Conservation (phyloP, 37 sponge, comb jelly and placozoan genomes). For the Oopsacas minuta region DNA sequence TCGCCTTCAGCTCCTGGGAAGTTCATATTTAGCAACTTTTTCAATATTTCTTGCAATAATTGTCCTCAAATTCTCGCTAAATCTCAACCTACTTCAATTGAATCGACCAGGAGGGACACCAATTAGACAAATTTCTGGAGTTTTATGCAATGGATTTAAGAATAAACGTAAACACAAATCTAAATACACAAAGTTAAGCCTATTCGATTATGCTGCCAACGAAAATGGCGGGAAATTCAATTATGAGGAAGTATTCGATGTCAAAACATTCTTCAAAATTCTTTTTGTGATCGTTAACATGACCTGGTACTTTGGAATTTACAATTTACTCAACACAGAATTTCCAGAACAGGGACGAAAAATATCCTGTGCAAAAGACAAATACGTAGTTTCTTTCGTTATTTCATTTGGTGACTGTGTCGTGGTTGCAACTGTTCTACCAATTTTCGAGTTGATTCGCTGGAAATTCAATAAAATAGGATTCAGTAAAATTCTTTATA, state of each 20-base stretch:
- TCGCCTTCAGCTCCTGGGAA: background rate
- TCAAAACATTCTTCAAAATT: slow-evolving; percentile 1
- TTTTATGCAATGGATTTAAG: background rate
- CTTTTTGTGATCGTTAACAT: background rate
- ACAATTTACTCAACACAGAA: background rate
- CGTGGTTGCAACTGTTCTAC: background rate
- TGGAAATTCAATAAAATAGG: background rate
- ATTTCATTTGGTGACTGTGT: background rate
- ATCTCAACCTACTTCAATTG: background rate
- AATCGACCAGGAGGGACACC: background rate
- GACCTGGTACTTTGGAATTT: background rate
- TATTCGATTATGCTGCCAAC: background rate
- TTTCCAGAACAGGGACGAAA: background rate
- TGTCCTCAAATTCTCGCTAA: background rate
- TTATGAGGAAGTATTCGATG: background rate
- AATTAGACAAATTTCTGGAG: background rate
- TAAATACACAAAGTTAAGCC: background rate
- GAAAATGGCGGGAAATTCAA: slow-evolving; percentile 11
- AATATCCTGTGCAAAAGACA: background rate
- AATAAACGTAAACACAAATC: background rate
- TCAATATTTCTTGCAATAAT: background rate
- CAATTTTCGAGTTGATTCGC: background rate
- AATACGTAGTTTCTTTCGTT: background rate
- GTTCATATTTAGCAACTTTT: background rate
- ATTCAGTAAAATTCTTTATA: slow-evolving; percentile 11